These are phyloP conservation scores for Planococcus citri DNA, from an alignment of 1,140 invertebrate species.

Conservation along the genomic window DNA sequence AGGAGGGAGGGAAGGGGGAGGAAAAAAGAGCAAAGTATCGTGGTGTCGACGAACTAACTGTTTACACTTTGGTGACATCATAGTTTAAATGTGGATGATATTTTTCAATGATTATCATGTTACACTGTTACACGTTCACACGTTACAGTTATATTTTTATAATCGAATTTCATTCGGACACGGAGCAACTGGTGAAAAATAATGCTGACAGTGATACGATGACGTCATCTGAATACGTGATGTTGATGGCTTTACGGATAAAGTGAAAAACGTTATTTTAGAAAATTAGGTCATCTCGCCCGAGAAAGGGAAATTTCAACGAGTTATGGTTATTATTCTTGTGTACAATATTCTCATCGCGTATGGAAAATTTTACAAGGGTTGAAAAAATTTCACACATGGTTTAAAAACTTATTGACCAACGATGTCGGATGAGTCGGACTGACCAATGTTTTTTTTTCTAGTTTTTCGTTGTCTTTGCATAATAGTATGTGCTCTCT, in stretches of 20 bases:
- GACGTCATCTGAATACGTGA: neutral
- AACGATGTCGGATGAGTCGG: no score
- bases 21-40: neutral
- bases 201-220: neutral
- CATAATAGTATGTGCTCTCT: no score
- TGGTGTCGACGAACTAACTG: neutral
- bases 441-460: neutral
- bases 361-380: neutral
- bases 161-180: neutral
- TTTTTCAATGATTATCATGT: neutral
- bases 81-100: slow-evolving; percentile 1
- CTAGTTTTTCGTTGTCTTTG: no score
- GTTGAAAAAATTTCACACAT: no score
- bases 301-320: neutral
- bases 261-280: neutral
- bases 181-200: neutral
- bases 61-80: neutral
- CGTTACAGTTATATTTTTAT: neutral
- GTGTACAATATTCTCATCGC: neutral
- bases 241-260: slow-evolving; percentile 1
- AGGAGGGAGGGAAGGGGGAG: no score
- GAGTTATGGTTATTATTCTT: no score
- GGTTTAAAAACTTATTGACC: no score
- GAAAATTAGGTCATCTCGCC: neutral
- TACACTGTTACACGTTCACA: neutral